These are phyloP conservation scores for Luehdorfia chinensis DNA, from an alignment of 1,140 invertebrate species.

Conservation along the genomic window DNA sequence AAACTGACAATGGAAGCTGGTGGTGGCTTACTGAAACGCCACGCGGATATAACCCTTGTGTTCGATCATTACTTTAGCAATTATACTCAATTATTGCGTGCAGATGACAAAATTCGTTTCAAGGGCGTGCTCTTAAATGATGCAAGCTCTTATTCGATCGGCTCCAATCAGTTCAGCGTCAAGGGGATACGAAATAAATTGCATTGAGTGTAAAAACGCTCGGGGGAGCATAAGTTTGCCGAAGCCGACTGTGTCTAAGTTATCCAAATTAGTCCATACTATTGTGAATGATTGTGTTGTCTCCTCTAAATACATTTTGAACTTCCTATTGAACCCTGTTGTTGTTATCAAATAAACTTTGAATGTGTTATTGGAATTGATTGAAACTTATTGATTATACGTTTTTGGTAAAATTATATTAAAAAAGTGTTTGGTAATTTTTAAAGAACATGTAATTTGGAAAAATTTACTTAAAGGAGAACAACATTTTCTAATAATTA, in stretches of 20 bases:
- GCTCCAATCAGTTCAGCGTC: conserved; percentile 77
- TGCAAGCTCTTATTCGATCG: conserved; percentile 72
- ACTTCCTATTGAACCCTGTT: conserved; percentile 86
- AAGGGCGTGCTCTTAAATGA: conserved; percentile 78
- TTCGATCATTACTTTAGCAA: conserved; percentile 83
- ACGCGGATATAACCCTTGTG: conserved; percentile 79
- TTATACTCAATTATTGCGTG: conserved; percentile 81
- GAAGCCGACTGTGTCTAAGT: conserved; percentile 57
- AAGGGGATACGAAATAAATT: conserved; percentile 81
- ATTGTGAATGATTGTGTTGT: conserved; percentile 79
- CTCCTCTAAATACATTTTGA: conserved; percentile 84
- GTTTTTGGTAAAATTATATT: no score
- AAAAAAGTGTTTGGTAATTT: no score
- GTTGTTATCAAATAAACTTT: conserved; percentile 82
- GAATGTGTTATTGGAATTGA: no score
- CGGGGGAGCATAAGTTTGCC: conserved; percentile 70
- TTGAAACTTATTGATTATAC: no score
- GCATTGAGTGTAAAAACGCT: conserved; percentile 80
- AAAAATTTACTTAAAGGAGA: no score
- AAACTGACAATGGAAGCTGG: conserved; percentile 81
- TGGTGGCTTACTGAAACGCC: conserved; percentile 80
- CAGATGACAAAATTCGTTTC: conserved; percentile 85
- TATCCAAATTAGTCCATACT: conserved; percentile 67
- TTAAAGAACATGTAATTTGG: no score
- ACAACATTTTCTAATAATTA: no score